phyloP scores from a whole-genome alignment of 1,140 invertebrate genomes.

The Zophobas morio region DNA sequence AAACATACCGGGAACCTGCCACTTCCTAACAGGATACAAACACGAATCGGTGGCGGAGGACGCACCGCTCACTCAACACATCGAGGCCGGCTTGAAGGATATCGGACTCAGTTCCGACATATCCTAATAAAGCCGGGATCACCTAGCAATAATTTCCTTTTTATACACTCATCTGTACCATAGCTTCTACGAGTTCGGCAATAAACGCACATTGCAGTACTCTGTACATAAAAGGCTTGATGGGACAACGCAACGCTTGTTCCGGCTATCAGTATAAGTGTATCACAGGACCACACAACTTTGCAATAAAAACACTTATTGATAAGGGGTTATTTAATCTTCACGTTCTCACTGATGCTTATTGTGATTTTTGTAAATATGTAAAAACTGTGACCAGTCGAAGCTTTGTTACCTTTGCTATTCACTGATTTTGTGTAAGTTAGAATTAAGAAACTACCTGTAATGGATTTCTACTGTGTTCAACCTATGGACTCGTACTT shows the following conservation, averaged over 20 bases:
- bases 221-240: slow-evolving; percentile 18
- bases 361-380: slow-evolving; percentile 17
- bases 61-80: slow-evolving; percentile 76
- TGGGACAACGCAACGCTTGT: neutral
- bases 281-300: neutral
- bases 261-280: neutral
- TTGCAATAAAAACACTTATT: neutral
- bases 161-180: slow-evolving; percentile 23
- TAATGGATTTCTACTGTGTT: slow-evolving; percentile 34
- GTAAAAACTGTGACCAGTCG: slow-evolving; percentile 10
- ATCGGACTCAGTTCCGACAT: slow-evolving; percentile 59
- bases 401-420: slow-evolving; percentile 11
- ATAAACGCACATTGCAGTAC: slow-evolving; percentile 12
- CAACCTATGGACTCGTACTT: slow-evolving; percentile 19
- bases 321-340: neutral
- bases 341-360: slow-evolving; percentile 5
- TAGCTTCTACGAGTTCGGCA: slow-evolving; percentile 7
- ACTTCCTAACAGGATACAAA: slow-evolving; percentile 87
- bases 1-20: slow-evolving; percentile 83
- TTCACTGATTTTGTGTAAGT: slow-evolving; percentile 1
- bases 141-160: slow-evolving; percentile 50
- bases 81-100: slow-evolving; percentile 70
- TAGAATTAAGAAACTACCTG: slow-evolving; percentile 1
- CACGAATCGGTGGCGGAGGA: slow-evolving; percentile 77
- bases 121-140: slow-evolving; percentile 51